A percentile compares a stretch with the other conserved stretches of the same genome.
phyloP scores from a whole-genome alignment of 1,140 invertebrate species.

The Micrasema minimum region DNA sequence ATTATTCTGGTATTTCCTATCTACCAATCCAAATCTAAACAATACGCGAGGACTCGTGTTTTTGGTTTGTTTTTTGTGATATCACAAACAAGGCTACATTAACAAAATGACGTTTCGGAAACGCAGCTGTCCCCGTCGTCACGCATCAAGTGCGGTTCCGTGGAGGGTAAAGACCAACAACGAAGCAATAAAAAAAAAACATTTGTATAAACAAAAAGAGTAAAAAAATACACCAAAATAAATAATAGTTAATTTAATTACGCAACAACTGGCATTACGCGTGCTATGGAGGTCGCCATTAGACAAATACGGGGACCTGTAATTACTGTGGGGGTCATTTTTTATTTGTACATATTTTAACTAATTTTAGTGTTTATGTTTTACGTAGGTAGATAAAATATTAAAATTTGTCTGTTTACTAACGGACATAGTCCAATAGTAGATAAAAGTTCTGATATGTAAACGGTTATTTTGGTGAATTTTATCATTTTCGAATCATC shows the following conservation, averaged over 20 bases:
- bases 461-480: no score
- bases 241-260: constrained; percentile 31
- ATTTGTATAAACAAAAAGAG: constrained; percentile 17
- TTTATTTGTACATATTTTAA: no score
- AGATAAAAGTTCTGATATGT: no score
- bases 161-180: neutral
- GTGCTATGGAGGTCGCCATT: constrained; percentile 3
- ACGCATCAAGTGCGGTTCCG: constrained; percentile 23
- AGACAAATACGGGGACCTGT: no score
- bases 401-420: no score
- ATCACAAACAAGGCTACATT: constrained; percentile 5
- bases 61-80: neutral
- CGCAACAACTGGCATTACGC: constrained; percentile 24
- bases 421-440: no score
- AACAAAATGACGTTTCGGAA: constrained; percentile 34
- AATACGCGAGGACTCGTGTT: neutral
- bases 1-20: no score
- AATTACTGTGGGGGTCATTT: no score
- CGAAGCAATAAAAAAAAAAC: constrained; percentile 20
- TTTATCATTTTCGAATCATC: no score
- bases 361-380: no score
- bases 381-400: no score
- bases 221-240: constrained; percentile 7
- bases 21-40: neutral
- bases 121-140: constrained; percentile 26